phyloP scores from a whole-genome alignment of 1,140 invertebrate genomes.

The Nasonia giraulti region DNA sequence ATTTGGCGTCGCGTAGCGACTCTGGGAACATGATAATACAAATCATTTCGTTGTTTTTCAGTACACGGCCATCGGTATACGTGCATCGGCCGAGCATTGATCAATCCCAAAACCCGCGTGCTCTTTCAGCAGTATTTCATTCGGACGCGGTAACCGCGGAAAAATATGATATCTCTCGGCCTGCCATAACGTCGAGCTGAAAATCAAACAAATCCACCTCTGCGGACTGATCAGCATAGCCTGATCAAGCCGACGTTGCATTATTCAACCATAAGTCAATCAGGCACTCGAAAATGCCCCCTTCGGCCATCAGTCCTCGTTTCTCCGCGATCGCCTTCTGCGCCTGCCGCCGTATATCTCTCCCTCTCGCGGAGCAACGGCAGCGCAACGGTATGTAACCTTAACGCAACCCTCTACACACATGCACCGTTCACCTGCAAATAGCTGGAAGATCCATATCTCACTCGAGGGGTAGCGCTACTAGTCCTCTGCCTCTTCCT shows the following conservation, averaged over 20 bases:
- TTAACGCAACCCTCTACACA: constrained; percentile 62
- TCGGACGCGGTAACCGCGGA: too few relatives aligned
- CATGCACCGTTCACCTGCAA: constrained; percentile 65
- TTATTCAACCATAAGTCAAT: constrained; percentile 55
- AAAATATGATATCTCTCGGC: too few relatives aligned
- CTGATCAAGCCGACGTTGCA: background rate
- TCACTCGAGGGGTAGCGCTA: constrained; percentile 55
- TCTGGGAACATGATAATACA: too few relatives aligned
- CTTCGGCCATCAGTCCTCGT: background rate
- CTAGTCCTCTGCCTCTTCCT: background rate
- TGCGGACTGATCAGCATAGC: background rate
- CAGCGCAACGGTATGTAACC: background rate
- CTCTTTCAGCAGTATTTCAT: too few relatives aligned
- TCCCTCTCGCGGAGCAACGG: constrained; percentile 35
- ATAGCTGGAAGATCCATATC: constrained; percentile 72
- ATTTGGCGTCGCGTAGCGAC: too few relatives aligned
- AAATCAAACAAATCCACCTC: background rate
- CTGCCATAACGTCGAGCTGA: too few relatives aligned
- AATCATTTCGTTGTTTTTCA: too few relatives aligned
- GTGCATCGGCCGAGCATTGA: too few relatives aligned
- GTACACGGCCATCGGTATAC: too few relatives aligned
- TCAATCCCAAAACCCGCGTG: too few relatives aligned
- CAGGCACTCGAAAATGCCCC: too few relatives aligned
- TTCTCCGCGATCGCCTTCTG: constrained; percentile 7
- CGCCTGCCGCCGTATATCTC: constrained; percentile 1